phyloP scores from a whole-genome alignment of 2,113 vertebrate genomes.

The Macquaria ambigua region DNA sequence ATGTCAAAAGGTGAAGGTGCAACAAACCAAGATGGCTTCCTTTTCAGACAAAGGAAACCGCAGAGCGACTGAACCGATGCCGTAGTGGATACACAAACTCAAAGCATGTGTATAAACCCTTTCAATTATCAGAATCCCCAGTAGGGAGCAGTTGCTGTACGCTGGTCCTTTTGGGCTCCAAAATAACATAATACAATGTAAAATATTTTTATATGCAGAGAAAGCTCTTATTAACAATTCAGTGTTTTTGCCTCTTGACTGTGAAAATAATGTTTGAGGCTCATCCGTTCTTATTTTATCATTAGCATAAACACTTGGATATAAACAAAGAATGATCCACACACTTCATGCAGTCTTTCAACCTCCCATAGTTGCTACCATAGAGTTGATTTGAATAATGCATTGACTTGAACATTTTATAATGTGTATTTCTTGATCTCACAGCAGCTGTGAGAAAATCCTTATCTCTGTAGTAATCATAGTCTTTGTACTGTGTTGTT shows the following conservation, averaged over 20 bases:
- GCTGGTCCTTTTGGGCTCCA: not conserved
- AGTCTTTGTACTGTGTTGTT: not conserved
- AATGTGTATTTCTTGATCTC: not conserved
- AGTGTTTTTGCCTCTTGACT: slow-evolving; percentile 31
- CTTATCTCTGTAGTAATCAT: not conserved
- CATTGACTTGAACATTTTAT: slow-evolving; percentile 10
- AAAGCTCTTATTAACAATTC: slow-evolving; percentile 45
- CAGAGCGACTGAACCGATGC: not conserved
- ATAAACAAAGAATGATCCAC: slow-evolving; percentile 46
- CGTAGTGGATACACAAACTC: not conserved
- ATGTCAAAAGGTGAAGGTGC: slow-evolving; percentile 34
- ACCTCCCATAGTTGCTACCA: slow-evolving; percentile 23
- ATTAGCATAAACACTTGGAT: slow-evolving; percentile 38
- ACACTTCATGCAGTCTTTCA: slow-evolving; percentile 33
- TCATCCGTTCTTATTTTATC: slow-evolving; percentile 21
- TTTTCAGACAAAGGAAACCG: slow-evolving; percentile 3
- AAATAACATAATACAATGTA: slow-evolving; percentile 22
- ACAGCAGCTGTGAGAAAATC: not conserved
- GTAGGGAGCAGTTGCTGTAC: not conserved
- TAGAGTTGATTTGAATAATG: slow-evolving; percentile 52
- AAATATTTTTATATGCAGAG: slow-evolving; percentile 13
- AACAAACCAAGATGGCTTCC: slow-evolving; percentile 15
- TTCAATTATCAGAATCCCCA: slow-evolving; percentile 24
- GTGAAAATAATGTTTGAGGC: slow-evolving; percentile 30
- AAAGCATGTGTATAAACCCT: not conserved